Evolutionary conservation across 1,140 invertebrate species (phyloP).

Genomic region (Lutraria rhynchaena): DNA sequence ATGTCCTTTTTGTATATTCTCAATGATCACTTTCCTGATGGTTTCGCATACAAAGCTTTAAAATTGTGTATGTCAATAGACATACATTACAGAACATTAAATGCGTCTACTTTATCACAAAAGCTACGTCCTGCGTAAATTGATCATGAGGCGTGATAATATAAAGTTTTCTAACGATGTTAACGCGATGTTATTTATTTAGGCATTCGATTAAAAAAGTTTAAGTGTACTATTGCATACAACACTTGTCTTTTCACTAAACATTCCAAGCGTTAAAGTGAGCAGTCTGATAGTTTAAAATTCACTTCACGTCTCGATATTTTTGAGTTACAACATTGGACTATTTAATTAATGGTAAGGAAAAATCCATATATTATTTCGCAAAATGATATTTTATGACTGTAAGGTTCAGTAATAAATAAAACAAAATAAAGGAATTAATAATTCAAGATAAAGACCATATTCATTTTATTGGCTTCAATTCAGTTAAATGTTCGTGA

Average conservation of each 20-base stretch:
- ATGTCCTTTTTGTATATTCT: slow-evolving; percentile 11
- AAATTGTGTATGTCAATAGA: slow-evolving; percentile 26
- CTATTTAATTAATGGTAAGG: no score
- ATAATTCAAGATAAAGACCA: no score
- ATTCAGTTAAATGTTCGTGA: no score
- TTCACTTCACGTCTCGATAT: no score
- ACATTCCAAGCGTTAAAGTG: no score
- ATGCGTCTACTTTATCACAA: background rate
- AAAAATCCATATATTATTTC: no score
- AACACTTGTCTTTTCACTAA: background rate
- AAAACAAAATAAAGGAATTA: no score
- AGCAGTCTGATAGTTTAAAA: no score
- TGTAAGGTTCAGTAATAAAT: no score
- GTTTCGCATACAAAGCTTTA: slow-evolving; percentile 13
- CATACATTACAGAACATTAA: slow-evolving; percentile 18
- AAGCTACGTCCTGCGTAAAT: slow-evolving; percentile 4
- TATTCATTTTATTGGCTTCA: no score
- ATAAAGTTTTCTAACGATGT: background rate
- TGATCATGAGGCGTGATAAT: slow-evolving; percentile 7
- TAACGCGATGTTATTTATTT: slow-evolving; percentile 23
- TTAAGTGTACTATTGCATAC: background rate
- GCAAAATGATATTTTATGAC: no score
- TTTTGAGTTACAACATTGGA: no score
- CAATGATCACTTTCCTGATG: slow-evolving; percentile 12
- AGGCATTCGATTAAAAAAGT: background rate